Evolutionary conservation across 1,140 invertebrate genomes (phyloP), one percentile per base, ranked within the genome.

Genomic region (Eurosta solidaginis): DNA sequence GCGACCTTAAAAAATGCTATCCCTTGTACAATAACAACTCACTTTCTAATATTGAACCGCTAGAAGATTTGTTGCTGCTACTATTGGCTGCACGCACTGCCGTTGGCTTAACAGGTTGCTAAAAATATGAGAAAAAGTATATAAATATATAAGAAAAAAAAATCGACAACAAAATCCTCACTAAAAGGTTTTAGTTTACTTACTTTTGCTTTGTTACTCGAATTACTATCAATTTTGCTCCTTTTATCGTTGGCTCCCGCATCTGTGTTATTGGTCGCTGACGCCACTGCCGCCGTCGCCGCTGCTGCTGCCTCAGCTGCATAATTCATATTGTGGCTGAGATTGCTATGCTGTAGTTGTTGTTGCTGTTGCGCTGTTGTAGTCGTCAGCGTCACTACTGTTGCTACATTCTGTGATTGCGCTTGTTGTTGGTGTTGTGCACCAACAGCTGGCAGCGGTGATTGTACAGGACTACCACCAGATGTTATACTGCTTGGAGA

Each of bases 401-500:
- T 81, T 40, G 82, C 82, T 27, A 44, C 78, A 73, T 81, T 82
- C 73, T 82, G 83, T 45, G 84, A 81, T 79, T 84, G 81, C n/a
- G 49, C 49, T 63, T 79, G 78, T 63, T 76, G 54, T 50, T 75
- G 82, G 63, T 83, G 40, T 29, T 77, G 78, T 49, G 44, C 29
- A 54, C 82, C 81, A 20, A 80, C 79, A 75, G 78, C 73, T 36
- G 81, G 88, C 79, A 88, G 87, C 45, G 92, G 92, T 59, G 92
- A 90, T 80, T 89, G 87, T 33, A 90, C 84, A 78, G 91, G 89
- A 88, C 88, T 84, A 81, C 89, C 81, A 78, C 87, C 88, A 52
- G 93, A 96, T 81, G 93, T 94, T 83, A 92, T 94, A 77, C 94
- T 96, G 80, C 94, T 94, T 42, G 94, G 95, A 75, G 94, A 95